phyloP scores from a whole-genome alignment of 2,888 invertebrate genomes.

The Pheosia tremula region DNA sequence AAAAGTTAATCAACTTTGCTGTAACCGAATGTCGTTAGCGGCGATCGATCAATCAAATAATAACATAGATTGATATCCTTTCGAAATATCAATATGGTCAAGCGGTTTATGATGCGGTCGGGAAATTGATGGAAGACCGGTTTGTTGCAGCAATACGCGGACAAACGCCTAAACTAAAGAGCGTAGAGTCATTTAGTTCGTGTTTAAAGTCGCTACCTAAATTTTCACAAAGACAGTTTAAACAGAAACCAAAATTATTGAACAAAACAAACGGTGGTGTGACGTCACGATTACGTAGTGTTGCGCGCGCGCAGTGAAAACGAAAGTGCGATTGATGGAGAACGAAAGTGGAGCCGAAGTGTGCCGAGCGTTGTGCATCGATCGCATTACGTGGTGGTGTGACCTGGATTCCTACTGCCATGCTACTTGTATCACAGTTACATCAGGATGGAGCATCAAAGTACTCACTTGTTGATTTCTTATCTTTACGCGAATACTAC shows the following conservation, averaged over 20 bases:
- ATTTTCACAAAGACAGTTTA: neutral
- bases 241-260: neutral
- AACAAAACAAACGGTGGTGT: slow-evolving; percentile 11
- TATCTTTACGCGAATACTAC: too few species aligned
- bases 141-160: neutral
- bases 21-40: neutral
- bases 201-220: neutral
- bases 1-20: neutral
- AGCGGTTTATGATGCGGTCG: neutral
- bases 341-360: slow-evolving; percentile 54
- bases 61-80: neutral
- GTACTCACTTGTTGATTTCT: too few species aligned
- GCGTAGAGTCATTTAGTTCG: slow-evolving; percentile 3
- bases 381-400: slow-evolving; percentile 31
- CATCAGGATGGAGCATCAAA: neutral
- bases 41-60: neutral
- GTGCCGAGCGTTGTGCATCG: slow-evolving; percentile 33
- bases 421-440: neutral
- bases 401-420: slow-evolving; percentile 30
- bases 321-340: slow-evolving; percentile 54
- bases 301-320: slow-evolving; percentile 46
- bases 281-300: slow-evolving; percentile 37
- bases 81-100: neutral
- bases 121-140: slow-evolving; percentile 2
- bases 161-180: too few species aligned